Conservation (phyloP, 2,797 vertebrate species). For the Poecilia gillii region DNA sequence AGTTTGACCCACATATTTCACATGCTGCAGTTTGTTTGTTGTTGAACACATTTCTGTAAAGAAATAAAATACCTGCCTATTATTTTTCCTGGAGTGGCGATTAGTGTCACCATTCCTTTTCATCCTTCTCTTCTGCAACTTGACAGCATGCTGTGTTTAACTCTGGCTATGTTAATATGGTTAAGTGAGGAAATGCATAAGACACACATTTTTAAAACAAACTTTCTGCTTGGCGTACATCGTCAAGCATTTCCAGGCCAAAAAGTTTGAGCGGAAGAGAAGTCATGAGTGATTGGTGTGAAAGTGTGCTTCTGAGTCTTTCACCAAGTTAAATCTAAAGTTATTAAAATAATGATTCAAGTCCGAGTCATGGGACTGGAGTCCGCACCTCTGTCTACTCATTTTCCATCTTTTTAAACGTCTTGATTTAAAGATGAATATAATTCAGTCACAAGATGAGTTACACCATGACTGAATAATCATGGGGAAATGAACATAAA, state of each 20-base stretch:
- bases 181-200: neutral
- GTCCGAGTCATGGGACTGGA: neutral
- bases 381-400: neutral
- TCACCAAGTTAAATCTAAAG: neutral
- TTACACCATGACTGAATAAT: neutral
- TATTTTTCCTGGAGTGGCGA: neutral
- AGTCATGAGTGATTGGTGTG: neutral
- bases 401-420: neutral
- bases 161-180: neutral
- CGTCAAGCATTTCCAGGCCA: neutral
- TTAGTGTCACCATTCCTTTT: neutral
- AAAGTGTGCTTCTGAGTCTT: neutral
- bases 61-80: neutral
- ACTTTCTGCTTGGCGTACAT: neutral
- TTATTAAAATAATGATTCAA: neutral
- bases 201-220: neutral
- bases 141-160: neutral
- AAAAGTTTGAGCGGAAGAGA: neutral
- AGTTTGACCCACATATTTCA: neutral
- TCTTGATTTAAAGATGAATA: neutral
- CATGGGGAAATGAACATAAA: slow-evolving; percentile 8
- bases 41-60: slow-evolving; percentile 1
- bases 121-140: neutral
- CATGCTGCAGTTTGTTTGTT: neutral
- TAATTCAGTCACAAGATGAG: neutral